Conservation (phyloP, 2,888 invertebrate species). For the Oscheius sp. region DNA sequence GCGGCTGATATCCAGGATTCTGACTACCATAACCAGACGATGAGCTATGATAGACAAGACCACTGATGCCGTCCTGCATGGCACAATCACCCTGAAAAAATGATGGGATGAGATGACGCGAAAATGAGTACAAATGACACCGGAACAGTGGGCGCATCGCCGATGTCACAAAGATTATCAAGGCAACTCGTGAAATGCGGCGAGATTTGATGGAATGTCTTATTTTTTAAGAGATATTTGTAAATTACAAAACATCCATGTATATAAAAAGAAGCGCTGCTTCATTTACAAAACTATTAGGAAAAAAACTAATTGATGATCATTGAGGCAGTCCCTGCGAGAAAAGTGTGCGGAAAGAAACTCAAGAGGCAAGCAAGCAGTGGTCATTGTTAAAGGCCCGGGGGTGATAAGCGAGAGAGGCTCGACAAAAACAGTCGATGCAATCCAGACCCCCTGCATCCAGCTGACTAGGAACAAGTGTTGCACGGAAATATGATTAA, state of each 20-base stretch:
- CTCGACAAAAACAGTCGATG: background rate
- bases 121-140: no score
- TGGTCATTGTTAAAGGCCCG: no score
- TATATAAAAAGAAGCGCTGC: slow-evolving; percentile 2
- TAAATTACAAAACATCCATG: no score
- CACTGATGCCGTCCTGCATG: slow-evolving; percentile 28
- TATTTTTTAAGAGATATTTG: background rate
- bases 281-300: slow-evolving; percentile 10
- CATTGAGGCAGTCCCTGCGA: background rate
- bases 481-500: slow-evolving; percentile 27
- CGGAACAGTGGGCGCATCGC: no score
- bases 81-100: slow-evolving; percentile 30
- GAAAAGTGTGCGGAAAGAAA: no score
- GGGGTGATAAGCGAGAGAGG: no score
- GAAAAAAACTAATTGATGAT: slow-evolving; percentile 4
- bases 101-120: no score
- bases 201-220: no score
- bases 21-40: slow-evolving; percentile 45
- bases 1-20: slow-evolving; percentile 37
- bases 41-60: background rate
- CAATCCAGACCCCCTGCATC: background rate
- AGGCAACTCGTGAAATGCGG: no score
- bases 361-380: background rate
- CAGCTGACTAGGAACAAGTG: slow-evolving; percentile 7
- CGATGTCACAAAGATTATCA: no score